A percentile compares a stretch with the other conserved stretches of the same genome.
phyloP scores from a whole-genome alignment of 2,113 vertebrate species.

The Pygoscelis antarcticus region DNA sequence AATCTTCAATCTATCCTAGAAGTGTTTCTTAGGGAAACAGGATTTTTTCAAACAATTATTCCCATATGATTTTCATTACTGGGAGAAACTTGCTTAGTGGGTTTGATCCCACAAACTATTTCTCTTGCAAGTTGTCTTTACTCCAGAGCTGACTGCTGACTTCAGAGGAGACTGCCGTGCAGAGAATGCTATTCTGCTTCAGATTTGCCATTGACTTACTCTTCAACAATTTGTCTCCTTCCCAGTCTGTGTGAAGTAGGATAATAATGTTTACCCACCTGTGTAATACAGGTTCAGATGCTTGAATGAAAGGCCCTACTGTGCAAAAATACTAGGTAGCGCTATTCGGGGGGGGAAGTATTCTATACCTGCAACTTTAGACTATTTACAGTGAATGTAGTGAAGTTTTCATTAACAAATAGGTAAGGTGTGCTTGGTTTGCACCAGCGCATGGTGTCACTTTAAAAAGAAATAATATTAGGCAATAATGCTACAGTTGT shows the following conservation, averaged over 20 bases:
- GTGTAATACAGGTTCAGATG: conserved; percentile 11
- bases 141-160: not conserved
- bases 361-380: not conserved
- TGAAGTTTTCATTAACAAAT: not conserved
- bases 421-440: not conserved
- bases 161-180: not conserved
- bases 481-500: not conserved
- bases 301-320: conserved; percentile 42
- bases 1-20: not conserved
- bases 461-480: not conserved
- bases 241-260: not conserved
- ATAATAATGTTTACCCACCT: conserved; percentile 52
- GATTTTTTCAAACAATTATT: not conserved
- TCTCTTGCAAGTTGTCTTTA: not conserved
- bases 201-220: not conserved
- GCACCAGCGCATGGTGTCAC: not conserved
- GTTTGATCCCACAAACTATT: not conserved
- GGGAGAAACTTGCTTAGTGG: not conserved
- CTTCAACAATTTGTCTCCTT: not conserved
- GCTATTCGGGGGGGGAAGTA: not conserved
- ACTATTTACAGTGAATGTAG: not conserved
- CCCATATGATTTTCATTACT: not conserved
- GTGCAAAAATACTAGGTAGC: not conserved
- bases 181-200: not conserved
- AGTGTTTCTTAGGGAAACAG: not conserved